Percentiles rank a stretch among this genome's conserved stretches.
Evolutionary conservation across 64 coral and sea anemone species (phyloP).

Genomic region (Actinia equina): DNA sequence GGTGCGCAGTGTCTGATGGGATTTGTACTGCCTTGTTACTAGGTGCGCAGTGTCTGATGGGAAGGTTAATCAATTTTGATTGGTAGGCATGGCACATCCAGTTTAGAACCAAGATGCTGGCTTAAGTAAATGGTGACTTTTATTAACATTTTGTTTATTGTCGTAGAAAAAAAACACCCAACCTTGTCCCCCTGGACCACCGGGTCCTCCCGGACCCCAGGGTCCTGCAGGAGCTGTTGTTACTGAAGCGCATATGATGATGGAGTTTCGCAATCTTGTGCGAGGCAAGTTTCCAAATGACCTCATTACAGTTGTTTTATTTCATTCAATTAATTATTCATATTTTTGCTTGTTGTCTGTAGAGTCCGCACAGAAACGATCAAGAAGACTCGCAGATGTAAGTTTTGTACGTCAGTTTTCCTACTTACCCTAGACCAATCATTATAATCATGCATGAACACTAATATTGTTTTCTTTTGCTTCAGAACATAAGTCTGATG

Average conservation of each 20-base stretch:
- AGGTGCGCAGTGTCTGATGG: neutral
- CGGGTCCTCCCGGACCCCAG: slow-evolving; percentile 76
- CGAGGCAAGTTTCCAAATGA: slow-evolving; percentile 34
- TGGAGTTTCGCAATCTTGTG: slow-evolving; percentile 84
- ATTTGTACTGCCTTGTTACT: too few relatives aligned
- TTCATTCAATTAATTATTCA: neutral
- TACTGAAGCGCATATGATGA: slow-evolving; percentile 93
- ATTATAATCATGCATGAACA: neutral
- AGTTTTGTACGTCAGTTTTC: neutral
- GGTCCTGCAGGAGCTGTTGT: slow-evolving; percentile 88
- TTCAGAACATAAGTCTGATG: slow-evolving; percentile 75
- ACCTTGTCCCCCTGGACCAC: slow-evolving; percentile 65
- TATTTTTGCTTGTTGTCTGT: neutral
- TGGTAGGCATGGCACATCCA: neutral
- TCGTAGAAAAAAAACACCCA: neutral
- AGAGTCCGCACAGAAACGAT: slow-evolving; percentile 30
- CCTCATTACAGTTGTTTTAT: neutral
- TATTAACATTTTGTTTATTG: neutral
- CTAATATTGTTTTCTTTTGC: neutral
- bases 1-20: neutral
- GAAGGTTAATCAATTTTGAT: neutral
- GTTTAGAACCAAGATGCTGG: too few relatives aligned
- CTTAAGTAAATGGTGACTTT: neutral
- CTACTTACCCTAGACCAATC: neutral
- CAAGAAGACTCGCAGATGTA: slow-evolving; percentile 32